Evolutionary conservation across 2,888 invertebrate species (phyloP).

Genomic region (Tenthredo scrophulariae): DNA sequence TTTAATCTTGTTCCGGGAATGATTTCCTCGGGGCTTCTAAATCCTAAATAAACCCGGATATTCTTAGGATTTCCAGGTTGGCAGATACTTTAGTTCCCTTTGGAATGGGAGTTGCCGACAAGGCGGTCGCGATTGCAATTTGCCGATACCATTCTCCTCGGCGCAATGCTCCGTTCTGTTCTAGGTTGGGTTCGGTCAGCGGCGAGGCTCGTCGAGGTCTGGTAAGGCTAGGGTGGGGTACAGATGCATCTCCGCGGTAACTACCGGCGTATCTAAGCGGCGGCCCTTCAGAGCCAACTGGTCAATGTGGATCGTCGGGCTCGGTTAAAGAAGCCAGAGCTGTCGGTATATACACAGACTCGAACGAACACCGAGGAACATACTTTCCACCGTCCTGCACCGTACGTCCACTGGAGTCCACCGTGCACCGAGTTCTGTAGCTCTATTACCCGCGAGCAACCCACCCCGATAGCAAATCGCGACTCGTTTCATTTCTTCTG

Average conservation of each 20-base stretch:
- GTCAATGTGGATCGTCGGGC: slow-evolving; percentile 64
- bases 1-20: slow-evolving; percentile 34
- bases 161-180: slow-evolving; percentile 63
- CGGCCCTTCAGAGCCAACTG: slow-evolving; percentile 61
- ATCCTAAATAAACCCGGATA: slow-evolving; percentile 66
- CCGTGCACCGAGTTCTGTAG: slow-evolving; percentile 39
- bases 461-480: slow-evolving; percentile 51
- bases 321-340: slow-evolving; percentile 52
- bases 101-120: slow-evolving; percentile 70
- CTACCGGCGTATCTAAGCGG: slow-evolving; percentile 64
- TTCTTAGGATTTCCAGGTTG: slow-evolving; percentile 61
- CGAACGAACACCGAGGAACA: slow-evolving; percentile 38
- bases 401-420: background rate
- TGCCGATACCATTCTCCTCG: slow-evolving; percentile 75
- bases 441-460: slow-evolving; percentile 50
- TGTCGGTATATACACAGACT: slow-evolving; percentile 51
- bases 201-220: slow-evolving; percentile 39
- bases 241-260: slow-evolving; percentile 67
- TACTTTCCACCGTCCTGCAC: slow-evolving; percentile 30
- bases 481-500: slow-evolving; percentile 53
- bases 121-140: slow-evolving; percentile 74
- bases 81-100: slow-evolving; percentile 50
- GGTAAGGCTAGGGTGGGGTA: slow-evolving; percentile 59
- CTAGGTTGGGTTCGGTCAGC: slow-evolving; percentile 53
- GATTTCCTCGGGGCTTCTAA: slow-evolving; percentile 54